phyloP scores from a whole-genome alignment of 2,888 invertebrate species.

The Metopia argyrocephala region DNA sequence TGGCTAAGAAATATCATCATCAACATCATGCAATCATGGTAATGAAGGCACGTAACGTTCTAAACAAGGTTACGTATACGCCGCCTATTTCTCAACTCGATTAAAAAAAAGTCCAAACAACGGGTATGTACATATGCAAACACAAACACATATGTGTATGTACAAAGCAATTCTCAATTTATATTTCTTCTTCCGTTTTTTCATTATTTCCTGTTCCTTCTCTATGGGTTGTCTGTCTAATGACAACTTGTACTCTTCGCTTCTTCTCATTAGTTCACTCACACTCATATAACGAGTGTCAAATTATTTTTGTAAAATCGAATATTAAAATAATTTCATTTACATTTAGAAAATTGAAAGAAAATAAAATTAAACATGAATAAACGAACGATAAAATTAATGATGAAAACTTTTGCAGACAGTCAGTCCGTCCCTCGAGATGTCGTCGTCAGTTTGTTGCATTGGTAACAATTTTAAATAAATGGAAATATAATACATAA shows the following conservation, averaged over 20 bases:
- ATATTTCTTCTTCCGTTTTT: constrained; percentile 31
- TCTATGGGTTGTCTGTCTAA: constrained; percentile 6
- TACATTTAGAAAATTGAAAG: constrained; percentile 50
- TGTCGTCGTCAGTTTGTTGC: constrained; percentile 50
- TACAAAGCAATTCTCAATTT: not conserved
- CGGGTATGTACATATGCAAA: too few species aligned
- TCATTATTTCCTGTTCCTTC: constrained; percentile 33
- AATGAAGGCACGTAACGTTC: constrained; percentile 58
- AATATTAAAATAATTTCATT: constrained; percentile 41
- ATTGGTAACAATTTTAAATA: constrained; percentile 38
- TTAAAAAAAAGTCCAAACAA: too few species aligned
- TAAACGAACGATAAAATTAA: not conserved
- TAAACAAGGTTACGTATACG: constrained; percentile 60
- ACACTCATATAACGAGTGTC: constrained; percentile 10
- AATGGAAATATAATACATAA: constrained; percentile 42
- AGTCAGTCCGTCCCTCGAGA: constrained; percentile 28
- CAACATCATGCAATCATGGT: constrained; percentile 53
- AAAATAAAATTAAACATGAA: not conserved
- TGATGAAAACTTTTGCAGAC: not conserved
- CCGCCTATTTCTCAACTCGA: constrained; percentile 31
- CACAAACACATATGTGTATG: too few species aligned
- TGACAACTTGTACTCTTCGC: constrained; percentile 40
- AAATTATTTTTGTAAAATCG: not conserved
- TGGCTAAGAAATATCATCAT: too few species aligned
- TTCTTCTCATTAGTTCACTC: constrained; percentile 32